phyloP scores from a whole-genome alignment of 1,140 invertebrate genomes.

The Battus philenor region DNA sequence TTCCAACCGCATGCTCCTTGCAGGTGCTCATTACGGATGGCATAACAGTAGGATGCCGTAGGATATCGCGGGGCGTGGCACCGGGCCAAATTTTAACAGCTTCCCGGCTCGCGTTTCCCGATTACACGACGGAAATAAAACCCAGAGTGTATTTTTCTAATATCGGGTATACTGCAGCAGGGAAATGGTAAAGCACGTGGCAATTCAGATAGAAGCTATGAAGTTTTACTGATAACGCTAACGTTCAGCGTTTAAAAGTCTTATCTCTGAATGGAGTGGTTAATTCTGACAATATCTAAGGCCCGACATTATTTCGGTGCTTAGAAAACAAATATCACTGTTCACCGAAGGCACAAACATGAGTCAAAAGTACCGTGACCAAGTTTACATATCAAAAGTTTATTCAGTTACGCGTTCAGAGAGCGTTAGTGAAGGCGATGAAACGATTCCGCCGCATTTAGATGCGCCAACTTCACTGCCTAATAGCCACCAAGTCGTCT shows the following conservation, averaged over 20 bases:
- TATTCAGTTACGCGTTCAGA: conserved; percentile 19
- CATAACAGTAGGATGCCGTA: conserved; percentile 14
- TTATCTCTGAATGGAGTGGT: too few species aligned
- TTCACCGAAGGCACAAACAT: too few species aligned
- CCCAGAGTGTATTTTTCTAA: conserved; percentile 15
- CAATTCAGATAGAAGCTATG: too few species aligned
- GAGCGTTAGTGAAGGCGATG: conserved; percentile 22
- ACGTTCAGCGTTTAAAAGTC: too few species aligned
- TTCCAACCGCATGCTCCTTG: conserved; percentile 23
- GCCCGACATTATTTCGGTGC: too few species aligned
- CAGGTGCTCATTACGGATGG: conserved; percentile 41
- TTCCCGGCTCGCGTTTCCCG: conserved; percentile 10
- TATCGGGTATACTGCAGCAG: conserved; percentile 5
- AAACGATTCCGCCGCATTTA: conserved; percentile 29
- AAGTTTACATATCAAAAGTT: conserved; percentile 35
- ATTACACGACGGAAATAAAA: conserved; percentile 10
- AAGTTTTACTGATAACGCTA: too few species aligned
- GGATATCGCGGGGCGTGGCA: conserved; percentile 22
- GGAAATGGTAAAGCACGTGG: too few species aligned
- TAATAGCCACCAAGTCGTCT: conserved; percentile 27
- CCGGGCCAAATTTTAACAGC: conserved; percentile 42
- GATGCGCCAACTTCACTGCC: conserved; percentile 30
- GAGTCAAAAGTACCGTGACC: too few species aligned
- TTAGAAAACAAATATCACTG: too few species aligned
- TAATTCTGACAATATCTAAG: too few species aligned